phyloP scores from a whole-genome alignment of 2,888 invertebrate species.

The Chymomyza procnemis region DNA sequence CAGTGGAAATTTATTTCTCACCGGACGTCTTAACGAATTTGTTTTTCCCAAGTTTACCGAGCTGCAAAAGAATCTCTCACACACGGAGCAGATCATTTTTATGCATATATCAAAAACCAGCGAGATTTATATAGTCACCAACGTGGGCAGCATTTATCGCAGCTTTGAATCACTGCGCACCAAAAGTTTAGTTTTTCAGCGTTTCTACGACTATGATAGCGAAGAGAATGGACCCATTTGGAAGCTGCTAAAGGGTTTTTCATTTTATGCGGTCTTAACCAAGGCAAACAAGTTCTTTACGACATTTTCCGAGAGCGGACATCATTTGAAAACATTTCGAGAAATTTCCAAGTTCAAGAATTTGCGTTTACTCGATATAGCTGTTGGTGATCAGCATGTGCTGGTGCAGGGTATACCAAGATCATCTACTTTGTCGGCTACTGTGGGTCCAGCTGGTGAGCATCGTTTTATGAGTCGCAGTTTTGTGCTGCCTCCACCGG shows the following conservation, averaged over 20 bases:
- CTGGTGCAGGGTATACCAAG: slow-evolving; percentile 76
- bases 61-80: slow-evolving; percentile 74
- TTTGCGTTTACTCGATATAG: slow-evolving; percentile 74
- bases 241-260: slow-evolving; percentile 75
- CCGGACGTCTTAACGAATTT: slow-evolving; percentile 76
- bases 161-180: slow-evolving; percentile 75
- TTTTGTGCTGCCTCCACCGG: slow-evolving; percentile 56
- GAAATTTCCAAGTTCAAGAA: slow-evolving; percentile 78
- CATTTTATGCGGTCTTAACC: slow-evolving; percentile 76
- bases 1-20: slow-evolving; percentile 72
- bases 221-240: slow-evolving; percentile 78
- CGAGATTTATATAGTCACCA: slow-evolving; percentile 77
- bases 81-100: slow-evolving; percentile 74
- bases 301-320: slow-evolving; percentile 78
- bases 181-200: slow-evolving; percentile 76
- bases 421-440: slow-evolving; percentile 62
- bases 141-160: slow-evolving; percentile 75
- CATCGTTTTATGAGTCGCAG: slow-evolving; percentile 65
- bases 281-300: slow-evolving; percentile 77
- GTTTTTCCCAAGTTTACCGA: slow-evolving; percentile 76
- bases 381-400: slow-evolving; percentile 76
- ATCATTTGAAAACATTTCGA: slow-evolving; percentile 77
- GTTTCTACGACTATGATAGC: slow-evolving; percentile 77
- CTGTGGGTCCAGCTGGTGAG: slow-evolving; percentile 47
- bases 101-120: slow-evolving; percentile 77